Evolutionary conservation across 2,888 invertebrate species (phyloP).

Genomic region (Ectemnius cavifrons): DNA sequence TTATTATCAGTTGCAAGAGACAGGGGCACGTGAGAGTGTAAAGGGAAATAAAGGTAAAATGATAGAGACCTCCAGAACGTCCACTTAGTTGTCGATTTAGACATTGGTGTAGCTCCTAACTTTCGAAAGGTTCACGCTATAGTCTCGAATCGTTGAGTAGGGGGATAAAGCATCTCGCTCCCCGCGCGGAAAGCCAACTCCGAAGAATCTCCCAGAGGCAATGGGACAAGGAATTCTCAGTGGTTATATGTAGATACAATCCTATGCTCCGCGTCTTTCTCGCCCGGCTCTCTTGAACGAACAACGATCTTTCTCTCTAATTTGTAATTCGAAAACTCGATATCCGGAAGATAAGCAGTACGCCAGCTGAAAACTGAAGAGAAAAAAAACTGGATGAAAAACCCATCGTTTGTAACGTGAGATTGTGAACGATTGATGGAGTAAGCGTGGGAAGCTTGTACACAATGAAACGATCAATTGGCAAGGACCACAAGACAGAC

Average conservation of each 20-base stretch:
- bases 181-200: constrained; percentile 45
- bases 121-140: constrained; percentile 34
- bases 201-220: constrained; percentile 43
- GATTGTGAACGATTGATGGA: constrained; percentile 23
- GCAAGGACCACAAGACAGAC: too few species aligned
- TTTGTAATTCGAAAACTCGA: constrained; percentile 46
- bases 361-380: constrained; percentile 61
- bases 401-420: constrained; percentile 23
- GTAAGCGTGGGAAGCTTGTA: constrained; percentile 38
- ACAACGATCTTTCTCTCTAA: constrained; percentile 36
- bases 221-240: constrained; percentile 31
- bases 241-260: constrained; percentile 37
- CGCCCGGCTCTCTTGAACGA: constrained; percentile 14
- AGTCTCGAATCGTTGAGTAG: constrained; percentile 41
- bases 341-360: constrained; percentile 42
- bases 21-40: constrained; percentile 4
- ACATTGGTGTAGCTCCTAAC: constrained; percentile 63
- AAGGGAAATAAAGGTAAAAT: constrained; percentile 42
- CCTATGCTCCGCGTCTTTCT: constrained; percentile 31
- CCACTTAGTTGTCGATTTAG: constrained; percentile 71
- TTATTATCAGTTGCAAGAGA: constrained; percentile 14
- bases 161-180: constrained; percentile 51
- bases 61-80: constrained; percentile 72
- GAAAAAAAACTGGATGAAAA: constrained; percentile 51
- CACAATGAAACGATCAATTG: constrained; percentile 7